Base-by-base conservation (phyloP, 2,113 vertebrate genomes). In the Trematocara zebra region DNA sequence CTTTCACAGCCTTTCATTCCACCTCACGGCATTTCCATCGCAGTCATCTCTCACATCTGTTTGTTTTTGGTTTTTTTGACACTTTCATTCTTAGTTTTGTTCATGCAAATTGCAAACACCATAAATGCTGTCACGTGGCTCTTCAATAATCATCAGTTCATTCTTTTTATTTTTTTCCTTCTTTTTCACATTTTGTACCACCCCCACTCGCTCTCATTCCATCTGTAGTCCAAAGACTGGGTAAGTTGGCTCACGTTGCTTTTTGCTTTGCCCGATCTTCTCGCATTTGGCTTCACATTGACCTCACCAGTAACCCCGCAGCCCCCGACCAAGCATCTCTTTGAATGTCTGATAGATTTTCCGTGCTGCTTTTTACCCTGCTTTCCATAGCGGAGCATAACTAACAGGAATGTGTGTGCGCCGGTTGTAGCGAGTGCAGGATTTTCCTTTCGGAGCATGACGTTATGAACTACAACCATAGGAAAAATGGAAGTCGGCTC, bases 151-250 rank as follows among this genome's bases (percentile, higher is more conserved):
- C 88, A 86, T 92, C 0, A 92, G 85, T 82, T 95, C 93, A 83
- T 92, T 90, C 42, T 86, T 79, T 90, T 81, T 78, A 26, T 51
- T 81, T 84, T 56, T 96, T 94, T 92, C 95, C 84, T 69, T 54
- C 96, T 94, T 92, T 95, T 94, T 87, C 88, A 88, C 91, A 67
- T 95, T 82, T 90, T 82, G 95, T 85, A 93, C 92, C 92, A 84
- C 92, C 33, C 91, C 40, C 69, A 80, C 94, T 92, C 31, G 10
- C 17, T 37, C 28, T 64, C 93, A 92, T 96, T 95, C 96, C 92
- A 94, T 95, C 87, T 96, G 95, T 97, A 98, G 97, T 96, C 95
- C 96, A 94, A 96, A 97, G 96, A 97, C 97, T 52, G 97, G 97
- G 97, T 98, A 97, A 98, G 97, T 97, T 86, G 84, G 23, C 92